Percentiles rank a stretch among this genome's conserved stretches.
Evolutionary conservation across 2,113 vertebrate genomes (phyloP).

Genomic region (Fulica atra): DNA sequence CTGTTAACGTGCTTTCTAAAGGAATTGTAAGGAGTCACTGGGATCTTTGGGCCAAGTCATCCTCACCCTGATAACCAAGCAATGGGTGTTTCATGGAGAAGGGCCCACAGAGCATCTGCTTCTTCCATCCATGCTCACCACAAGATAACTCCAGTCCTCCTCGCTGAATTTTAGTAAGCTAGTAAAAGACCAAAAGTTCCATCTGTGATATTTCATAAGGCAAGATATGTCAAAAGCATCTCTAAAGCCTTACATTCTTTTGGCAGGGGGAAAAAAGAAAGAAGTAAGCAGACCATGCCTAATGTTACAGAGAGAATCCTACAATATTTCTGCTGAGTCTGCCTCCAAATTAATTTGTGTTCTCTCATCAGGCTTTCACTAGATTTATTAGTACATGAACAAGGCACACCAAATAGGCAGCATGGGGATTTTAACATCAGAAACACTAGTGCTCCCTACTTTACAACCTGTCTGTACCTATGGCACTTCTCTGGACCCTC

Average conservation of each 20-base stretch:
- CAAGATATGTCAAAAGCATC: background rate
- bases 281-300: background rate
- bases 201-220: background rate
- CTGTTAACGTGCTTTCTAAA: background rate
- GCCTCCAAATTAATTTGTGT: background rate
- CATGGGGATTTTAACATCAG: background rate
- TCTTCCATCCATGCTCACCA: background rate
- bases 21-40: background rate
- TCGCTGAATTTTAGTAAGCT: background rate
- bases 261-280: too few species aligned
- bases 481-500: background rate
- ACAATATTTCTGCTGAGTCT: background rate
- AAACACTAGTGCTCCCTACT: background rate
- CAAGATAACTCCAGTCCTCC: background rate
- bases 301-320: background rate
- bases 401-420: background rate
- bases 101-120: background rate
- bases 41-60: background rate
- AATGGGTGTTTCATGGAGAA: background rate
- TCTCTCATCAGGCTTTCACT: background rate
- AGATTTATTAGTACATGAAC: background rate
- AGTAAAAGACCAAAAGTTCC: background rate
- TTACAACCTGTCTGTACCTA: background rate
- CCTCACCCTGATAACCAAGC: background rate
- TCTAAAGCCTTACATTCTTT: background rate